phyloP scores from a whole-genome alignment of 1,140 invertebrate genomes.

The Nebria ingens region DNA sequence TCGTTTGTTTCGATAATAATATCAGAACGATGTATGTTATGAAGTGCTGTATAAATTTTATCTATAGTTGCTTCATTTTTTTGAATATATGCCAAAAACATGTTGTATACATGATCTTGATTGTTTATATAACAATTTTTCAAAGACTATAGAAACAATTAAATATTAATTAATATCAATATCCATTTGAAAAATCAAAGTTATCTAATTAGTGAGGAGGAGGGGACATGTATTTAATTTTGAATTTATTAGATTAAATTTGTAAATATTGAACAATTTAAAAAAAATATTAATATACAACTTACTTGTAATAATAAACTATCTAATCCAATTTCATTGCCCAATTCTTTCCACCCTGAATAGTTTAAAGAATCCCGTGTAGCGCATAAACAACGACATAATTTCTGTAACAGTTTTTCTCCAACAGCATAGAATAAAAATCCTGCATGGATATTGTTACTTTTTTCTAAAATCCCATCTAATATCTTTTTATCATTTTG shows the following conservation, averaged over 20 bases:
- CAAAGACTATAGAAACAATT: background rate
- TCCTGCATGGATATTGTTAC: background rate
- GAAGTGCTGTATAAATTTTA: background rate
- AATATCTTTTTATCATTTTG: background rate
- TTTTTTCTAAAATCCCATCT: background rate
- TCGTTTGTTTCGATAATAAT: background rate
- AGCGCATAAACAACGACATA: background rate
- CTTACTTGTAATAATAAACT: background rate
- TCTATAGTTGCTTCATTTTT: background rate
- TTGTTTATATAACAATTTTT: background rate
- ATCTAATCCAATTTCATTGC: background rate
- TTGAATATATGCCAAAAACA: background rate
- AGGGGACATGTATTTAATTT: no score
- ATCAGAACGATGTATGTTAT: background rate
- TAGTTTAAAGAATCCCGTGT: background rate
- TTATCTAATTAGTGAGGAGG: no score
- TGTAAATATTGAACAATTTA: no score
- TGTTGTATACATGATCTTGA: background rate
- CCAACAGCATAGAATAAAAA: background rate
- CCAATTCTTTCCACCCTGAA: background rate
- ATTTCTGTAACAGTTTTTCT: background rate
- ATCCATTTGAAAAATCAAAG: background rate
- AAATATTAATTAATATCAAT: background rate
- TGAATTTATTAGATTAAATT: no score
- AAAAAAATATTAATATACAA: background rate